Conservation (phyloP, 2,888 invertebrate genomes). For the Troilus luridus region DNA sequence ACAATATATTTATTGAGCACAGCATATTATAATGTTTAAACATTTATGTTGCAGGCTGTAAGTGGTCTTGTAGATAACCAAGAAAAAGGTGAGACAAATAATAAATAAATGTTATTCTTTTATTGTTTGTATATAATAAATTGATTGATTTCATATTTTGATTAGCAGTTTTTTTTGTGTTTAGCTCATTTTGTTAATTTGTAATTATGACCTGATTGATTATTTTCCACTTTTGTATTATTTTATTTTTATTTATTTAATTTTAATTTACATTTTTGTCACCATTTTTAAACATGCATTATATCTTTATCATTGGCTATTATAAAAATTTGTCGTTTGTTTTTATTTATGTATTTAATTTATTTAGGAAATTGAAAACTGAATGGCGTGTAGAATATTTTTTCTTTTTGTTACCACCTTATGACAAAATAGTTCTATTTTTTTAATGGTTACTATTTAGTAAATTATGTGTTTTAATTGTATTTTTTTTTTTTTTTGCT, state of each 20-base stretch:
- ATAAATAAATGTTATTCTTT: constrained; percentile 18
- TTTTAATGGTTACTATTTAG: background rate
- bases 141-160: background rate
- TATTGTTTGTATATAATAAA: constrained; percentile 4
- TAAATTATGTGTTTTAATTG: background rate
- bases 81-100: constrained; percentile 65
- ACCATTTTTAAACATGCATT: background rate
- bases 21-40: constrained; percentile 57
- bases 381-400: background rate
- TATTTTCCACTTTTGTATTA: background rate
- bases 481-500: background rate
- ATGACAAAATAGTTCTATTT: background rate
- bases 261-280: background rate
- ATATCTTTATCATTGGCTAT: background rate
- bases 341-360: background rate
- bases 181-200: constrained; percentile 3
- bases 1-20: constrained; percentile 65
- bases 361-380: background rate
- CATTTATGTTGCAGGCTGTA: constrained; percentile 76
- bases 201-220: background rate
- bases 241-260: background rate
- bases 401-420: background rate
- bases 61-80: constrained; percentile 80
- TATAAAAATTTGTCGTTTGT: background rate
- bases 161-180: background rate